These are phyloP conservation scores for Todus mexicanus DNA, from an alignment of 2,797 vertebrate genomes.

Conservation along the genomic window DNA sequence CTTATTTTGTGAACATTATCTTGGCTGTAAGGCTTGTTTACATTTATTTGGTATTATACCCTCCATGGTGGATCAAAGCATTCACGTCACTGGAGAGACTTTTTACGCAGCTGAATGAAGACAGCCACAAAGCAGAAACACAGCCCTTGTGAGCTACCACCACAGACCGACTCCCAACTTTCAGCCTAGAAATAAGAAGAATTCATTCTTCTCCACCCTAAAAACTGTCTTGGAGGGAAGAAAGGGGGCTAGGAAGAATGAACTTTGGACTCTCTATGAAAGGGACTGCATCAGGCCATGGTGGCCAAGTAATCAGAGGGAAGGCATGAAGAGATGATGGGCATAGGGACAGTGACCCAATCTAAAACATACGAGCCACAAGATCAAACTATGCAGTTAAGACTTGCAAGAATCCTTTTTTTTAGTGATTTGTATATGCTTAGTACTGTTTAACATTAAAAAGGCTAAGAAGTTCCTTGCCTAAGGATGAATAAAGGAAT, in stretches of 20 bases:
- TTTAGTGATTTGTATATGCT: neutral
- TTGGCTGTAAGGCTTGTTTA: neutral
- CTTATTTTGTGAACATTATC: neutral
- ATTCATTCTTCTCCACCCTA: neutral
- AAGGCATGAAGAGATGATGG: neutral
- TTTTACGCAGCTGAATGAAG: accelerated
- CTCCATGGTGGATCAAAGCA: neutral
- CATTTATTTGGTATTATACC: neutral
- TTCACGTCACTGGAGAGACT: neutral
- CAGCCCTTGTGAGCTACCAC: neutral
- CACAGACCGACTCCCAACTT: neutral
- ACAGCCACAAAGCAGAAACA: neutral
- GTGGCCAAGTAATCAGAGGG: neutral
- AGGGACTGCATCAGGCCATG: neutral
- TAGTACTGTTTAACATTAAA: neutral
- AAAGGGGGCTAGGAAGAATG: neutral
- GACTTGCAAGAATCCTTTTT: neutral
- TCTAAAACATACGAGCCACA: neutral
- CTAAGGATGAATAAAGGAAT: neutral
- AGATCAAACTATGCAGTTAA: neutral
- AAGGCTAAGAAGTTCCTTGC: neutral
- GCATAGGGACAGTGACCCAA: neutral
- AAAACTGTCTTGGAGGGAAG: neutral
- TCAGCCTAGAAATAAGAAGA: neutral
- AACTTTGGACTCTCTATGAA: neutral